Conservation (phyloP, 2,888 invertebrate genomes). For the Drosophila acutilabella region DNA sequence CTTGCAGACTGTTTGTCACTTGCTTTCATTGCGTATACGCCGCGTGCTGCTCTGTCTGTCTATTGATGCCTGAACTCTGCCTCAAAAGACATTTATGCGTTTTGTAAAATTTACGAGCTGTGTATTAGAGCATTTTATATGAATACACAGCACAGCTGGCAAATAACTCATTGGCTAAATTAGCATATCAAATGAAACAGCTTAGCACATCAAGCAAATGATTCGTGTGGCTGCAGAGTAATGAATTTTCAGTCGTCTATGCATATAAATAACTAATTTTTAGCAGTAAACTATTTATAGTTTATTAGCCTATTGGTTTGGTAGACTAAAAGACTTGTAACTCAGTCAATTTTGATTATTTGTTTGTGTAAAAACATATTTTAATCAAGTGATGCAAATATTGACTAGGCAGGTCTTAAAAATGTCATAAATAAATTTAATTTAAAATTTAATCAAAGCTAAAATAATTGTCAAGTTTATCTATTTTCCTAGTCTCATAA, state of each 20-base stretch:
- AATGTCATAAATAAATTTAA: too few species aligned
- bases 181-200: constrained; percentile 65
- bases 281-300: too few species aligned
- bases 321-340: too few species aligned
- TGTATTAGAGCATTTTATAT: constrained; percentile 24
- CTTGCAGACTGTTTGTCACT: constrained; percentile 42
- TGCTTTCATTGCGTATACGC: constrained; percentile 66
- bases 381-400: too few species aligned
- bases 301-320: too few species aligned
- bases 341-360: too few species aligned
- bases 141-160: constrained; percentile 17
- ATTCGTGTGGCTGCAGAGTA: constrained; percentile 9
- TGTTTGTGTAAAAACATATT: too few species aligned
- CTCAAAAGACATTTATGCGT: constrained; percentile 47
- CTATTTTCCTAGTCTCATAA: too few species aligned
- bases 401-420: too few species aligned
- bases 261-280: too few species aligned
- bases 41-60: constrained; percentile 19
- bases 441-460: too few species aligned
- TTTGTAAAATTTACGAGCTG: constrained; percentile 45
- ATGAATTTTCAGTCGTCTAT: constrained; percentile 26
- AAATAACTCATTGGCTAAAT: constrained; percentile 59
- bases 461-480: too few species aligned
- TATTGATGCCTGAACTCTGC: constrained; percentile 31
- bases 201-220: constrained; percentile 50